A percentile compares a stretch with the other conserved stretches of the same genome.
These are phyloP conservation scores for Pararge aegeria DNA, from an alignment of 1,140 invertebrate species.

Conservation along the genomic window DNA sequence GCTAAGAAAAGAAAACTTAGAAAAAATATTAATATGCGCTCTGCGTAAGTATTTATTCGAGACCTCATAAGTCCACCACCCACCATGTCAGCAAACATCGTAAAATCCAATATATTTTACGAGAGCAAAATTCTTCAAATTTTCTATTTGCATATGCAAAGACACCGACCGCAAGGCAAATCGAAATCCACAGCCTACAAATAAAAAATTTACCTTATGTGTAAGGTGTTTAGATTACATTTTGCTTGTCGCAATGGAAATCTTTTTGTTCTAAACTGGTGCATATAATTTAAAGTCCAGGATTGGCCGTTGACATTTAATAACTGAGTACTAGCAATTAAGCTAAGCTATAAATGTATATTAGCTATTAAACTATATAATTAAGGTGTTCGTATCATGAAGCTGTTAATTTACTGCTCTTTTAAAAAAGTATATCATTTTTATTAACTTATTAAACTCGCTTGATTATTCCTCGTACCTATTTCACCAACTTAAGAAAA, in stretches of 20 bases:
- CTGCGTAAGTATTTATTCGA: conserved; percentile 20
- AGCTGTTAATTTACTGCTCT: background rate
- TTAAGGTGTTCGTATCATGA: background rate
- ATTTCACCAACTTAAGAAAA: no score
- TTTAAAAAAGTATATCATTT: background rate
- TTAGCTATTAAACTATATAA: conserved; percentile 1
- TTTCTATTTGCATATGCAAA: conserved; percentile 37
- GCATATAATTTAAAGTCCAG: conserved; percentile 50
- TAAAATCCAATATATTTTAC: conserved; percentile 31
- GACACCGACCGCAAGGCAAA: conserved; percentile 16
- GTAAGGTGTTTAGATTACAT: conserved; percentile 14
- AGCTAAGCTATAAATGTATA: conserved; percentile 13
- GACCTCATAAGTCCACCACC: conserved; percentile 13
- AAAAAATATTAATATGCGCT: conserved; percentile 21
- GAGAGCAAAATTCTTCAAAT: conserved; percentile 40
- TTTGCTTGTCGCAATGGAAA: conserved; percentile 13
- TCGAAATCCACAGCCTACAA: conserved; percentile 5
- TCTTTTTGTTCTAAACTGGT: conserved; percentile 49
- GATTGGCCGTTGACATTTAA: conserved; percentile 46
- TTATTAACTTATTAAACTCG: background rate
- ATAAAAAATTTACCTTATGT: conserved; percentile 9
- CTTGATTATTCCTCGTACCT: no score
- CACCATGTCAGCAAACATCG: conserved; percentile 22
- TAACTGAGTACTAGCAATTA: conserved; percentile 21
- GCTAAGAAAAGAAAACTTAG: background rate